Percentiles rank a stretch among this genome's conserved stretches.
These are phyloP conservation scores for Brachionus manjavacas DNA, from an alignment of 1,140 invertebrate genomes.

Conservation along the genomic window DNA sequence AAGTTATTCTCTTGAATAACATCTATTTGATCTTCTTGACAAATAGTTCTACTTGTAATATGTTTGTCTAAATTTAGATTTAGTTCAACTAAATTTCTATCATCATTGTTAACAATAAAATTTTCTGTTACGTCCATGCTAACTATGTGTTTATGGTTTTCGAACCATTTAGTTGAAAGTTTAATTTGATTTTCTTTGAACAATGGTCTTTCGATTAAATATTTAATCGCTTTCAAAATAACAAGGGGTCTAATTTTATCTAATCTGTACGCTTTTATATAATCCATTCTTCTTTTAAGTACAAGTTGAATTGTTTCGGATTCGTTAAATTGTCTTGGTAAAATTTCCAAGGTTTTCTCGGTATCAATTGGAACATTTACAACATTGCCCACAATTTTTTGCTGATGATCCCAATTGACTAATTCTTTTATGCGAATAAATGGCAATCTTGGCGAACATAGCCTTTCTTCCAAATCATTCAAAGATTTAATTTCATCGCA, in stretches of 20 bases:
- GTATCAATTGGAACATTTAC: slow-evolving; percentile 13
- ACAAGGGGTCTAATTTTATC: neutral
- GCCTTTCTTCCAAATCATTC: neutral
- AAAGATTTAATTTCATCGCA: no score
- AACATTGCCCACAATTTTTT: neutral
- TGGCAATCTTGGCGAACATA: neutral
- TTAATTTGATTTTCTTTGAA: neutral
- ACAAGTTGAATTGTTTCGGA: neutral
- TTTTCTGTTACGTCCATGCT: neutral
- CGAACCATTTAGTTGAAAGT: neutral
- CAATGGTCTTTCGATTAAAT: neutral
- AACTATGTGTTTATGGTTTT: neutral
- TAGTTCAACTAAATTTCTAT: neutral
- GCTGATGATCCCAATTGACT: neutral
- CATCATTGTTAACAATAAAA: neutral
- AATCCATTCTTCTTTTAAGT: neutral
- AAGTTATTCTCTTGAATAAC: neutral
- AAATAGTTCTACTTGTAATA: no score
- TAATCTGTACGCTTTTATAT: neutral
- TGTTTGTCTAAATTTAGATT: no score
- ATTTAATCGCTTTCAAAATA: neutral
- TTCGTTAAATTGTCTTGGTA: neutral
- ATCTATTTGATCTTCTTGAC: neutral
- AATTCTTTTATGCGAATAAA: neutral
- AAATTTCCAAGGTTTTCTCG: neutral